phyloP scores from a whole-genome alignment of 2,113 vertebrate genomes.

The zebrafish (Danio rerio) region GRCz12tu NC_133183.1:48040501-48041000 shows the following conservation, averaged over 20 bases:
- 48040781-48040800: conserved; percentile 43
- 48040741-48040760: conserved; percentile 16
- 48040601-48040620: too few species aligned
- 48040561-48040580: too few species aligned
- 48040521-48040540: too few species aligned
- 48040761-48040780: conserved; percentile 44
- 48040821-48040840: conserved; percentile 38
- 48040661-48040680: too few species aligned
- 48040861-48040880: conserved; percentile 52
- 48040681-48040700: background rate
- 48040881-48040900: conserved; percentile 68
- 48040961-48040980: conserved; percentile 56
- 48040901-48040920: conserved; percentile 72
- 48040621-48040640: too few species aligned
- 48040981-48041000: conserved; percentile 41
- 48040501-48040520: too few species aligned
- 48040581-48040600: too few species aligned
- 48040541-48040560: too few species aligned
- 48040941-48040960: conserved; percentile 61
- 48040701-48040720: background rate
- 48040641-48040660: too few species aligned
- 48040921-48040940: conserved; percentile 76
- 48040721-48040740: background rate
- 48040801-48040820: conserved; percentile 40
- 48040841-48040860: conserved; percentile 34